Conservation (phyloP, 1,140 invertebrate genomes). For the Tetramorium alpestre region DNA sequence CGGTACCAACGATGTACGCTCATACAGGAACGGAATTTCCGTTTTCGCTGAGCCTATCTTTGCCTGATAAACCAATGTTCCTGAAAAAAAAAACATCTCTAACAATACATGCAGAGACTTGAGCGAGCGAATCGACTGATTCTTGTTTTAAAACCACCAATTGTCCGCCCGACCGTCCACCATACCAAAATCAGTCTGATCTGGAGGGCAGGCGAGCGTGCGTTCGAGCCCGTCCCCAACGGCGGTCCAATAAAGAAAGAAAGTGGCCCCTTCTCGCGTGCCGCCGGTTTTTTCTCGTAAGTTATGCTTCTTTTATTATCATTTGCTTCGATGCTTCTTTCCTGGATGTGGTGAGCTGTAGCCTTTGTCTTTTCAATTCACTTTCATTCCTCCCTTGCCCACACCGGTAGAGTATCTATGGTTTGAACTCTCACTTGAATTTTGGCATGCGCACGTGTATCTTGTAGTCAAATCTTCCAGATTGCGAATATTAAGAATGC, state of each 20-base stretch:
- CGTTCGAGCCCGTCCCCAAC: slow-evolving; percentile 78
- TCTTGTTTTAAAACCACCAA: slow-evolving; percentile 72
- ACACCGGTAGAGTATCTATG: slow-evolving; percentile 26
- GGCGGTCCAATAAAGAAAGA: slow-evolving; percentile 79
- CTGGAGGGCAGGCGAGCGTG: slow-evolving; percentile 83
- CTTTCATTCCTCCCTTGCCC: not conserved
- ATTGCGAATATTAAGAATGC: slow-evolving; percentile 15
- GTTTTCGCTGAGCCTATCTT: slow-evolving; percentile 54
- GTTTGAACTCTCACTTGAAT: slow-evolving; percentile 50
- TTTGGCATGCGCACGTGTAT: slow-evolving; percentile 76
- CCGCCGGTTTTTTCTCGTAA: slow-evolving; percentile 85
- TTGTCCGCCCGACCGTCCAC: slow-evolving; percentile 73
- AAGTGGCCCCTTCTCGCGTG: slow-evolving; percentile 84
- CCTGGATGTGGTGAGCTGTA: slow-evolving; percentile 77
- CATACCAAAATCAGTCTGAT: slow-evolving; percentile 79
- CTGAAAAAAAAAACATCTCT: slow-evolving; percentile 61
- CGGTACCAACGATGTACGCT: not conserved
- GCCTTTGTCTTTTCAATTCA: slow-evolving; percentile 57
- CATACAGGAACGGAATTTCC: slow-evolving; percentile 35
- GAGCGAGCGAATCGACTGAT: slow-evolving; percentile 74
- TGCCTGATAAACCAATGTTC: slow-evolving; percentile 56
- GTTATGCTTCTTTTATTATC: slow-evolving; percentile 87
- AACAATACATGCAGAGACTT: slow-evolving; percentile 71
- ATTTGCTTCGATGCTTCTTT: slow-evolving; percentile 83
- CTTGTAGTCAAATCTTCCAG: slow-evolving; percentile 57